Base-by-base conservation (phyloP, 2,888 invertebrate genomes). In the Xestia xanthographa region DNA sequence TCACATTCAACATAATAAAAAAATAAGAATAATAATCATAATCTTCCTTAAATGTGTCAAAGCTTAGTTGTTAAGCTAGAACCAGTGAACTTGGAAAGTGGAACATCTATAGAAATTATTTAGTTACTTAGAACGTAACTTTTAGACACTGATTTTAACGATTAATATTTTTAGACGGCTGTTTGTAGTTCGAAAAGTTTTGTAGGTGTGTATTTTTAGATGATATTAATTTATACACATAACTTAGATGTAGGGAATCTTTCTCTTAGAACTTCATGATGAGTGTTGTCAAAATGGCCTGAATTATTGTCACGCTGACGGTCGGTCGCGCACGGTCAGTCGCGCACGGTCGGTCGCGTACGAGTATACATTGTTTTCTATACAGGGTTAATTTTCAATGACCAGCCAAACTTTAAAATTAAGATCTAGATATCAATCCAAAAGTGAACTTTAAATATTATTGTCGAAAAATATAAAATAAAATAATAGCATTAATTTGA, bases 111-210 rank as follows among this genome's bases (percentile, higher is more conserved):
- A 83, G 69, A 70, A 72, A 79, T 29, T 69, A 75, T 29, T 65
- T 75, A 72, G 83, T 88, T 87, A 88, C 84, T 76, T 84, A 83
- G 75, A 86, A 87, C 81, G 88, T 89, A 84, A 90, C 84, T 88
- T 89, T 88, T 88, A 89, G 87, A 91, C 60, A 78, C 89, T 90
- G 80, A 86, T 89, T 90, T 90, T 84, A 89, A 88, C 86, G 8
- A 86, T 82, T 83, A 78, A 92, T 95, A 95, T 95, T 95, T 95
- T 95, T 95, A 94, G 95, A 95, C 82, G 91, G 91, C 92, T 94
- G 92, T 95, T 93, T 92, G 92, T 93, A 92, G 91, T 92, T 94
- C 83, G 89, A 90, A 90, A 92, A 83, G 88, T 89, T 93, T 91
- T 90, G 89, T 92, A 92, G 88, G 82, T 90, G 87, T 91, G 90